Base-by-base conservation (phyloP, 2,113 vertebrate species). In the Aleadryas rufinucha region DNA sequence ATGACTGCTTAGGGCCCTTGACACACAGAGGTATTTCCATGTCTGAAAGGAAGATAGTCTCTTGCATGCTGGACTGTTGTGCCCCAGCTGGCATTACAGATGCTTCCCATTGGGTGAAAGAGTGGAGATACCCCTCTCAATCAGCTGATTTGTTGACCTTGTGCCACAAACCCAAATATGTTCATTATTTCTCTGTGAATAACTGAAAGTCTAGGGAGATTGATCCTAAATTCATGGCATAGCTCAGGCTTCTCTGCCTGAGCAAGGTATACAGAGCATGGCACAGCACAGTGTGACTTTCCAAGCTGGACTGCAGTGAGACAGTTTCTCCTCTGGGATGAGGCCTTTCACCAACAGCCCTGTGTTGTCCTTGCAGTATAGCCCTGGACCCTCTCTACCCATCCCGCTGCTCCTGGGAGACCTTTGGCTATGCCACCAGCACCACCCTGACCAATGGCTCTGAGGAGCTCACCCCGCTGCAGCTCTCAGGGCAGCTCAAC, bases 321-420 rank as follows among this genome's bases (percentile, higher is more conserved):
- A 37, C 31, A 35, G n/a, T 52, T 90, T 72, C 64, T 50, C 30
- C 60, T 54, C 27, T 64, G 47, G 22, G 37, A 18, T 71, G 59
- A 69, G 33, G 21, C 52, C 49, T 75, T 66, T 41, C 7, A 14
- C 37, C 95, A 12, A 18, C 68, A 35, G 22, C 64, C 15, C 66
- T 27, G 19, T 91, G 45, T 72, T 91, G 50, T 21, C 78, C 52
- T 77, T 66, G 26, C 97, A 99, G 99, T 96, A 99, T 99, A 57
- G 99, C 99, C 59, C 96, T 99, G 98, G 99, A 99, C 92, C 99
- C 99, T 28, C 98, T 99, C 76, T 99, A 99, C 93, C 99, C 99
- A 0, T 99, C 99, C n/a, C 99, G 99, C 78, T 99, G 99, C 71
- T 99, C 99, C 23, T 99, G 99, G 99, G 99, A 99, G 97, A 99